Evolutionary conservation across 2,888 invertebrate species (phyloP).

Genomic region (Drosophila histrio): DNA sequence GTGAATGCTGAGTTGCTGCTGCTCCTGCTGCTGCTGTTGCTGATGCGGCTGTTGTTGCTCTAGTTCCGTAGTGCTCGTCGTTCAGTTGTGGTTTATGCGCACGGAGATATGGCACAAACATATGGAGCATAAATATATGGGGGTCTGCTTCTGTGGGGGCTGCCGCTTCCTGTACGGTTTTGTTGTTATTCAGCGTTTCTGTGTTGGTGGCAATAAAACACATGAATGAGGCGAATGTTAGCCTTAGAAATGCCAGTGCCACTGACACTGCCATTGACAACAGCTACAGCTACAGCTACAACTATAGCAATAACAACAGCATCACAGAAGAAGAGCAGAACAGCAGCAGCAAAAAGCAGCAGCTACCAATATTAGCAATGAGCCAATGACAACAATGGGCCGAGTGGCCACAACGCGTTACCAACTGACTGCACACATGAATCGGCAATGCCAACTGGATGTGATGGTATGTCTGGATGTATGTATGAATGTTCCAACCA

Average conservation of each 20-base stretch:
- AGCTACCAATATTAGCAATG: constrained; percentile 76
- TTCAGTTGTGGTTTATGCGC: constrained; percentile 75
- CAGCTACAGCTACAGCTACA: constrained; percentile 16
- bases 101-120: constrained; percentile 73
- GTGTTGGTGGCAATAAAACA: constrained; percentile 69
- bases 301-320: constrained; percentile 11
- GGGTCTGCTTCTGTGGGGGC: constrained; percentile 17
- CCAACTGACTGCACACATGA: constrained; percentile 55
- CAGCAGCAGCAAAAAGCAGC: constrained; percentile 35
- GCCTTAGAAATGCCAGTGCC: constrained; percentile 56
- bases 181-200: constrained; percentile 38
- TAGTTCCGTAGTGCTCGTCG: constrained; percentile 64
- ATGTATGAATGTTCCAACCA: constrained; percentile 22
- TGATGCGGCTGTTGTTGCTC: constrained; percentile 43
- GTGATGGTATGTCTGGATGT: constrained; percentile 4
- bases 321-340: constrained; percentile 11
- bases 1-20: constrained; percentile 20
- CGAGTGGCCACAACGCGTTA: constrained; percentile 55
- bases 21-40: constrained; percentile 24
- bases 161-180: constrained; percentile 57
- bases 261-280: constrained; percentile 63
- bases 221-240: constrained; percentile 69
- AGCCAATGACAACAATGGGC: constrained; percentile 72
- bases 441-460: constrained; percentile 43
- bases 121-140: constrained; percentile 74